Conservation (phyloP, 1,140 invertebrate species). For the Phortica variegata region DNA sequence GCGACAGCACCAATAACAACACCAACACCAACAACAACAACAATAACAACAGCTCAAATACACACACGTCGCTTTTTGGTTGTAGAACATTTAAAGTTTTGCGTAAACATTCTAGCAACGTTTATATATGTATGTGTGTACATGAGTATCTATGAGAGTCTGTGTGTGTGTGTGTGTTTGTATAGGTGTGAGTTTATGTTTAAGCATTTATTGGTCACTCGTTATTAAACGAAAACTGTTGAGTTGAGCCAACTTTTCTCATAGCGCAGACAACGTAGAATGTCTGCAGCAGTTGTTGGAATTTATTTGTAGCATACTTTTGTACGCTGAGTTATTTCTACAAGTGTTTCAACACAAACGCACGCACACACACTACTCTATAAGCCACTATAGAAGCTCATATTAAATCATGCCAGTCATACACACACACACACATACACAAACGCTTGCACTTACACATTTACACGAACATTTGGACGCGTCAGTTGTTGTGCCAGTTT, state of each 20-base stretch:
- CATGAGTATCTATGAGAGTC: neutral
- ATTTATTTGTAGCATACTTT: constrained; percentile 17
- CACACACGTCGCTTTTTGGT: too few relatives aligned
- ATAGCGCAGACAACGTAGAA: constrained; percentile 3
- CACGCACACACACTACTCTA: constrained; percentile 40
- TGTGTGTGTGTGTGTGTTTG: constrained; percentile 2
- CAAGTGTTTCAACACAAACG: constrained; percentile 53
- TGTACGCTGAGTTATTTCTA: constrained; percentile 46
- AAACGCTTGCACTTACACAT: constrained; percentile 3
- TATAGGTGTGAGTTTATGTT: constrained; percentile 10
- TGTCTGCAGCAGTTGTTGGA: constrained; percentile 21
- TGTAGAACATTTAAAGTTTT: too few relatives aligned
- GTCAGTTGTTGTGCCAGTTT: constrained; percentile 27
- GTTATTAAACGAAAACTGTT: constrained; percentile 14
- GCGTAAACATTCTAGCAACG: constrained; percentile 14
- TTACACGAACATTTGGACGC: neutral
- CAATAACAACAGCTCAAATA: too few relatives aligned
- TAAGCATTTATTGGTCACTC: constrained; percentile 31
- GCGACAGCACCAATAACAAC: too few relatives aligned
- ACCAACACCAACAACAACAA: too few relatives aligned
- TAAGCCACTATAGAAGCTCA: too few relatives aligned
- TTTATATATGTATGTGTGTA: constrained; percentile 6
- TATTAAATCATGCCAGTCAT: too few relatives aligned
- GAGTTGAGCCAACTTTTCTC: neutral
- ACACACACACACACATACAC: constrained; percentile 9